Base-by-base conservation (phyloP, 2,797 vertebrate genomes). In the Threskiornis aethiopicus region DNA sequence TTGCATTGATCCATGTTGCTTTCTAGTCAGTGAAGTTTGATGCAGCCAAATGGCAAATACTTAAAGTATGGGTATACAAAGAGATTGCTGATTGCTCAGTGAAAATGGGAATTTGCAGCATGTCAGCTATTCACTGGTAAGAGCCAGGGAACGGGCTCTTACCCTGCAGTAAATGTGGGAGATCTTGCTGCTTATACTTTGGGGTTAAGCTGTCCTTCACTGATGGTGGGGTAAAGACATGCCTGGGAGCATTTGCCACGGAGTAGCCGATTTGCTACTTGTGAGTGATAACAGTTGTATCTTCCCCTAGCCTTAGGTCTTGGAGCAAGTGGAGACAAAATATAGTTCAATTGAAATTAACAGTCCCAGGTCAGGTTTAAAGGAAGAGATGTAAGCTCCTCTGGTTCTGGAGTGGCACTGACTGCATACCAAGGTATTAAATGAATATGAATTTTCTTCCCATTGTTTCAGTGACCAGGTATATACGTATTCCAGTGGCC, bases 401-500 rank as follows among this genome's bases (percentile, higher is more conserved):
- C 13, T 70, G 33, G 6, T 61, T 90, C 46, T 90, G 25, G 28
- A 66, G 25, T 58, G 42, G 22, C 28, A 47, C 44, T 37, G 52
- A 5, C 55, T 39, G 47, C 33, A 8, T 10, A 58, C 17, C 0
- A 13, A 61, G 21, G 13, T 65, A 13, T 33, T 15, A 57, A 41
- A 28, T 44, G 19, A 39, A 6, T 42, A 33, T 10, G 44, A 11
- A 21, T 55, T 75, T 82, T 79, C 44, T 71, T 31, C 37, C 29
- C 3, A 0, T 46, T 41, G 31, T 55, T 87, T 84, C 49, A 29
- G 41, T 51, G 46, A 47, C 10, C 49, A 33, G 52, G 9, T 72
- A 9, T 12, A 6, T 1, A 2, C 1, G 0, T 84, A 21, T 77
- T 69, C 52, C 47, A 64, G 0, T 39, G 69, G 29, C 59, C 8